A percentile compares a stretch with the other conserved stretches of the same genome.
Conservation (phyloP, 2,888 invertebrate species). For the Phengaris alcon region DNA sequence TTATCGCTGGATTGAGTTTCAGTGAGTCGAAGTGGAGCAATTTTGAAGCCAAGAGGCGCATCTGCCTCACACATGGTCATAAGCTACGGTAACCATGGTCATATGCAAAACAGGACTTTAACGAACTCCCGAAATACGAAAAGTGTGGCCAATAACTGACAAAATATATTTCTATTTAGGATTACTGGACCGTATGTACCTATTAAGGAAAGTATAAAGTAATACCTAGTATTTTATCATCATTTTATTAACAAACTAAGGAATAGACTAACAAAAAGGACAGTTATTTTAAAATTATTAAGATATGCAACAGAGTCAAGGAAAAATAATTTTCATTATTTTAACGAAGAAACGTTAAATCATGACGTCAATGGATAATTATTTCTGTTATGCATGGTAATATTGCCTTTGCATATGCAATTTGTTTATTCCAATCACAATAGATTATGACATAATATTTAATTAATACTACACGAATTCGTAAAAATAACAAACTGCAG, state of each 20-base stretch:
- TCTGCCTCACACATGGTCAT: slow-evolving; percentile 71
- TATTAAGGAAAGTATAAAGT: too few species aligned
- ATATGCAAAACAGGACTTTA: background rate
- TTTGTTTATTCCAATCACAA: too few species aligned
- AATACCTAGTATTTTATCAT: too few species aligned
- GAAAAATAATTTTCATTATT: slow-evolving; percentile 1
- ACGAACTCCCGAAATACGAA: background rate
- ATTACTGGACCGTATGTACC: too few species aligned
- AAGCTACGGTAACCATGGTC: slow-evolving; percentile 35
- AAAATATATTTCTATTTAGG: too few species aligned
- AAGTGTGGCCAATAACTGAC: too few species aligned
- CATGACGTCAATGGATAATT: slow-evolving; percentile 1
- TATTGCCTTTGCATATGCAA: too few species aligned
- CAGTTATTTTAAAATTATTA: background rate
- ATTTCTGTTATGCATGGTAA: background rate
- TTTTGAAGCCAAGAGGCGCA: slow-evolving; percentile 55
- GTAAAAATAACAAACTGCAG: too few species aligned
- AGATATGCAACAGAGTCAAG: background rate
- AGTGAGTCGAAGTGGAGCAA: slow-evolving; percentile 40
- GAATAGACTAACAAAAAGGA: too few species aligned
- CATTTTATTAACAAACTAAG: too few species aligned
- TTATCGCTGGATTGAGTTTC: slow-evolving; percentile 29
- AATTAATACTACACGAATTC: too few species aligned
- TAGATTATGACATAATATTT: too few species aligned
- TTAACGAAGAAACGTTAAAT: background rate